Conservation (phyloP, 1,140 invertebrate species). For the Rhyzopertha dominica region DNA sequence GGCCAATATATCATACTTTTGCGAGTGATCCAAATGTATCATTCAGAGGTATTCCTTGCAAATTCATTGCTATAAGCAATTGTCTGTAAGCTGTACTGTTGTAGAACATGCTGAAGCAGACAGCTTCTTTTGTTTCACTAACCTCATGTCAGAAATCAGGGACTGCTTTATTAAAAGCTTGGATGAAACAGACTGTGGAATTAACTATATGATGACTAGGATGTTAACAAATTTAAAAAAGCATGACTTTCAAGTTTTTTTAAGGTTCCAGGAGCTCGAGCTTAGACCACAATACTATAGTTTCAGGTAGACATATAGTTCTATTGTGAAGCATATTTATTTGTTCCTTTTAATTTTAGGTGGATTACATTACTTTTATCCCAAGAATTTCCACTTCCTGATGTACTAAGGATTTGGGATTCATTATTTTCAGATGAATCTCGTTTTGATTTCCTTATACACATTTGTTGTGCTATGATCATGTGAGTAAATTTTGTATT, state of each 20-base stretch:
- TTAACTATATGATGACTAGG: constrained; percentile 78
- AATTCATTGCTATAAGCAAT: constrained; percentile 12
- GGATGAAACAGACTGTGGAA: constrained; percentile 87
- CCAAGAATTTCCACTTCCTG: constrained; percentile 95
- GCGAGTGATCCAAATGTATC: constrained; percentile 81
- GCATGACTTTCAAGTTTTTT: constrained; percentile 73
- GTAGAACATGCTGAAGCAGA: constrained; percentile 93
- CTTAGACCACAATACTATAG: constrained; percentile 93
- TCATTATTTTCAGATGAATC: constrained; percentile 85
- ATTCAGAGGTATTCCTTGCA: constrained; percentile 61
- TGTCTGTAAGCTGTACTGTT: constrained; percentile 34
- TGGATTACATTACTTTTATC: constrained; percentile 96
- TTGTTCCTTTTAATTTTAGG: constrained; percentile 49
- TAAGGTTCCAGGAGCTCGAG: constrained; percentile 72
- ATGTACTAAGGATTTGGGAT: constrained; percentile 95
- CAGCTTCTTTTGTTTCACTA: constrained; percentile 96
- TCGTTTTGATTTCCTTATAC: constrained; percentile 85
- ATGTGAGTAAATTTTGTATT: constrained; percentile 70
- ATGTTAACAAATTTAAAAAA: constrained; percentile 69
- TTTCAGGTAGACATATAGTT: constrained; percentile 66
- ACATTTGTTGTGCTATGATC: constrained; percentile 94
- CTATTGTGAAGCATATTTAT: too few species aligned
- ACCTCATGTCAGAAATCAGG: constrained; percentile 93
- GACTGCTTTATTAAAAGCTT: constrained; percentile 97
- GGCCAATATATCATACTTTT: constrained; percentile 97